Evolutionary conservation across 1,140 invertebrate species (phyloP).

Genomic region (Pseudomyrmex concolor): DNA sequence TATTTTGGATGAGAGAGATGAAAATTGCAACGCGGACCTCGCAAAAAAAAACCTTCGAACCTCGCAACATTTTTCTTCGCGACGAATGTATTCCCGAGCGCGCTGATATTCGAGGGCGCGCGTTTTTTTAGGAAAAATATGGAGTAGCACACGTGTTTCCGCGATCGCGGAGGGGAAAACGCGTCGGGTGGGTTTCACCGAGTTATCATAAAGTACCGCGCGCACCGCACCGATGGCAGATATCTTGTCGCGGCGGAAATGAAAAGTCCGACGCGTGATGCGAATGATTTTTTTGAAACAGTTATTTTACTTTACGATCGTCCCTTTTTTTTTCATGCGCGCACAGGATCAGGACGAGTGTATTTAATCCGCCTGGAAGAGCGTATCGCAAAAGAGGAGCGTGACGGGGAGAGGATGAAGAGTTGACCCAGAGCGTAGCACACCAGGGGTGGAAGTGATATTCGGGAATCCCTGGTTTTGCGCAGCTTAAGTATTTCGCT

Average conservation of each 20-base stretch:
- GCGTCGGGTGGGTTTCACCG: background rate
- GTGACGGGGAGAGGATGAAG: constrained; percentile 16
- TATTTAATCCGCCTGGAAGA: constrained; percentile 67
- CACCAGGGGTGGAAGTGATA: constrained; percentile 32
- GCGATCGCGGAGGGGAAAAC: constrained; percentile 3
- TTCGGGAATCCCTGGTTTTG: constrained; percentile 36
- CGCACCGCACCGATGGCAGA: constrained; percentile 22
- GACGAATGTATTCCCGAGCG: background rate
- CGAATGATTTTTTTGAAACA: constrained; percentile 51
- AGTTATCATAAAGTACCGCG: constrained; percentile 50
- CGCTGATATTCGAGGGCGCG: constrained; percentile 14
- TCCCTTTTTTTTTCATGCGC: constrained; percentile 54
- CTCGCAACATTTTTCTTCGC: constrained; percentile 20
- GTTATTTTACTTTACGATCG: constrained; percentile 70
- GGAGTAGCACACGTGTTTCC: constrained; percentile 34
- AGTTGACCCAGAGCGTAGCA: constrained; percentile 53
- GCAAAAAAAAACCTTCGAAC: background rate
- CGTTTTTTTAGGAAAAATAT: constrained; percentile 37
- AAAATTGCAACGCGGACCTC: background rate
- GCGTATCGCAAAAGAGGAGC: constrained; percentile 36
- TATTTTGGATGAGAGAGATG: background rate
- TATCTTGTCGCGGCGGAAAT: constrained; percentile 37
- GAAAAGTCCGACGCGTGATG: constrained; percentile 44
- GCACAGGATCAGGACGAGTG: constrained; percentile 53
- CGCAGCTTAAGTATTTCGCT: constrained; percentile 14